Evolutionary conservation across 35 echinoderm and acorn worm species (phyloP), one percentile per base, ranked within the genome.

Genomic region (Chiridota heheva): DNA sequence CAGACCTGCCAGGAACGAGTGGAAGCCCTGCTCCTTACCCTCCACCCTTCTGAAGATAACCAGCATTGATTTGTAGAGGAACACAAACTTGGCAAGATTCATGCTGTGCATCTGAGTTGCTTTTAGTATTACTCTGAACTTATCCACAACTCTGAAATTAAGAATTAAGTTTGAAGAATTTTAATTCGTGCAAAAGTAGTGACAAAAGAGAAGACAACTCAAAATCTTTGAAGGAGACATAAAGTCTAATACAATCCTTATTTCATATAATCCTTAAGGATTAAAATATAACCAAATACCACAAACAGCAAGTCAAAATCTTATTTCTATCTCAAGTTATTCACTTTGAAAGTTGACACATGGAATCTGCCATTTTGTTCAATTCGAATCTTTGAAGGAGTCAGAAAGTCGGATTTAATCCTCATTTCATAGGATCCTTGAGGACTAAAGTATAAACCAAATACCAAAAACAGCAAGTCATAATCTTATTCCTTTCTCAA

Each of bases 51-150:
- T 72, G 45, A 98, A 79, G 4, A 98, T 42, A 4, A 66, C 82
- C 34, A 91, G 63, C 49, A 98, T 72, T 7, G 74, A 55, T 57
- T 98, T 98, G 70, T 88, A 98, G 13, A 91, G 80, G 71, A 98
- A 98, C 2, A 98, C 95, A 82, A 91, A 98, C 12, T 73, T 80
- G 20, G 89, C 89, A 3, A 98, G 95, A 53, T 98, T 98, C 51
- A 82, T 91, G 28, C 89, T 91, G 60, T 98, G 95, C 12, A 59
- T 87, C 51, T 92, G 92, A 7, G 89, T 92, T 0, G 89, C 89
- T 76, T 58, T 71, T 28, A 91, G 49, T 32, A 98, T 98, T 31
- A 58, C 58, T n/a, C 67, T 63, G 34, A 98, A 31, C 67, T 98
- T 91, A 51, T 98, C 73, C 44, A 70, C 7, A 29, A 86, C 69